phyloP scores from a whole-genome alignment of 2,113 vertebrate genomes.

The Salvator merianae region DNA sequence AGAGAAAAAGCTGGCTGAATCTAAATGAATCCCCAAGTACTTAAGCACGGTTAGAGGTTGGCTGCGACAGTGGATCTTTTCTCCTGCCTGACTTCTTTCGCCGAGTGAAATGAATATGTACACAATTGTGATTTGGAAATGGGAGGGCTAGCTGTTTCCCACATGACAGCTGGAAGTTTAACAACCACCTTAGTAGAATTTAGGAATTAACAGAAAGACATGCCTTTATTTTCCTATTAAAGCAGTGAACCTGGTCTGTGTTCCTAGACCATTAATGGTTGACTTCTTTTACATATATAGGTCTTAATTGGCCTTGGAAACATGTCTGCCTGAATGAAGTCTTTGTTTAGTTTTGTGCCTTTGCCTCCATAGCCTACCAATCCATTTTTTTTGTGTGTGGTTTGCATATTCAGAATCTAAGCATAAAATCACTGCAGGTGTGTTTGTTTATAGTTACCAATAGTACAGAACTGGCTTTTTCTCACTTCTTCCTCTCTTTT shows the following conservation, averaged over 20 bases:
- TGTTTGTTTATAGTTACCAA: not conserved
- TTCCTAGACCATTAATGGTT: slow-evolving; percentile 67
- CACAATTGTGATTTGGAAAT: slow-evolving; percentile 35
- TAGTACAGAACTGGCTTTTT: not conserved
- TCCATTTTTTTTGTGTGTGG: slow-evolving; percentile 56
- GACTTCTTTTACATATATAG: slow-evolving; percentile 55
- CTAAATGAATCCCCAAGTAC: slow-evolving; percentile 69
- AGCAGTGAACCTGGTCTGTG: slow-evolving; percentile 68
- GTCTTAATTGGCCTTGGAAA: slow-evolving; percentile 75
- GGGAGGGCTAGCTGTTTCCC: slow-evolving; percentile 13
- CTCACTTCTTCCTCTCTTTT: not conserved
- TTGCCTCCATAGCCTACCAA: slow-evolving; percentile 51
- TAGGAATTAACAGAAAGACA: slow-evolving; percentile 17
- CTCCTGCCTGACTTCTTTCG: slow-evolving; percentile 51
- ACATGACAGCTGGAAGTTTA: slow-evolving; percentile 59
- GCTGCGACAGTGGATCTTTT: slow-evolving; percentile 56
- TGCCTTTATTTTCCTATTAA: slow-evolving; percentile 54
- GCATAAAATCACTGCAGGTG: slow-evolving; percentile 65
- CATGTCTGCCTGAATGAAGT: slow-evolving; percentile 70
- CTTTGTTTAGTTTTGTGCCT: slow-evolving; percentile 63
- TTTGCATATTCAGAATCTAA: slow-evolving; percentile 66
- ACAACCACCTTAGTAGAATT: slow-evolving; percentile 33
- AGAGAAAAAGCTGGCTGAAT: slow-evolving; percentile 61
- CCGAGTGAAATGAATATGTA: slow-evolving; percentile 42
- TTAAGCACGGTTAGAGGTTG: slow-evolving; percentile 61